Conservation (phyloP, 2,797 vertebrate species). For the Pipistrellus pygmaeus region DNA sequence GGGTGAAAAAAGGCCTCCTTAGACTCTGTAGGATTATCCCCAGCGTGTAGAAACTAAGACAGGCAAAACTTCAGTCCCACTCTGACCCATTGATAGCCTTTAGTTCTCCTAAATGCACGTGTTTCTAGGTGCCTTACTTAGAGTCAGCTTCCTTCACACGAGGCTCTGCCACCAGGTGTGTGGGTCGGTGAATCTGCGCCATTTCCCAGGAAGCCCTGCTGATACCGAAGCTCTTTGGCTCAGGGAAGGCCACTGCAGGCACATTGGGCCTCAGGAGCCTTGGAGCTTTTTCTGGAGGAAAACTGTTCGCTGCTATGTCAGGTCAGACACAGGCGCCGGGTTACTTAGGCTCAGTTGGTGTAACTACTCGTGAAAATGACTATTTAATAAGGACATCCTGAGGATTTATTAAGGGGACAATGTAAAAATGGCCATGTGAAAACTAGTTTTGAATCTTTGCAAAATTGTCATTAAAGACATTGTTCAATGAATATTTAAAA, state of each 20-base stretch:
- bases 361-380: slow-evolving; percentile 64
- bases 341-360: slow-evolving; percentile 4
- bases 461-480: slow-evolving; percentile 63
- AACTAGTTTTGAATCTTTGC: slow-evolving; percentile 57
- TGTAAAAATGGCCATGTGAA: slow-evolving; percentile 44
- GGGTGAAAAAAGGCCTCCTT: background rate
- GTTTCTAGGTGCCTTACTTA: background rate
- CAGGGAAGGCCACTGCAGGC: background rate
- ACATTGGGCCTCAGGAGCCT: background rate
- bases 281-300: slow-evolving; percentile 17
- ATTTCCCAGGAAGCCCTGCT: background rate
- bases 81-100: background rate
- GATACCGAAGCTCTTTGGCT: background rate
- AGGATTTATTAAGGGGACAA: slow-evolving; percentile 60
- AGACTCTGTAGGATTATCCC: background rate
- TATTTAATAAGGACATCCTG: slow-evolving; percentile 65
- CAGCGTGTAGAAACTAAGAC: background rate
- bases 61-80: background rate
- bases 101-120: background rate
- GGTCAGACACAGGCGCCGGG: slow-evolving; percentile 22
- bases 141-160: background rate
- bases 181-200: background rate
- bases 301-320: slow-evolving; percentile 5
- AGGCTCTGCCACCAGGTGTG: background rate
- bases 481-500: slow-evolving; percentile 66